Evolutionary conservation across 35 echinoderm and acorn worm genomes (phyloP).

Genomic region (Patiria miniata): DNA sequence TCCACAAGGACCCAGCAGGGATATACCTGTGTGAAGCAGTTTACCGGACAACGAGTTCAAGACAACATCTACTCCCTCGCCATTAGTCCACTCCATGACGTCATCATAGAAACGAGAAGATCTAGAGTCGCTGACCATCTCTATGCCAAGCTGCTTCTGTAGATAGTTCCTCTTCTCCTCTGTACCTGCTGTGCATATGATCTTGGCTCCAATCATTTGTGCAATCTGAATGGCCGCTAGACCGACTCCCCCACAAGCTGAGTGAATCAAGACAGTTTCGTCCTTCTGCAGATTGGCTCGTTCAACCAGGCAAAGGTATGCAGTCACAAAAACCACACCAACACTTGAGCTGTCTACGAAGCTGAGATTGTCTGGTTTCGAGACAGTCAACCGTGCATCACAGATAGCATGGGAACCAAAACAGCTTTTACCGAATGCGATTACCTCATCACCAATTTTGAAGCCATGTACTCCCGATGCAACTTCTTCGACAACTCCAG

Average conservation of each 20-base stretch:
- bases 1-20: conserved; percentile 51
- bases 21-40: conserved; percentile 43
- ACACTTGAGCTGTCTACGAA: conserved; percentile 38
- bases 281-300: conserved; percentile 66
- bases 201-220: conserved; percentile 45
- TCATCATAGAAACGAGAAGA: conserved; percentile 36
- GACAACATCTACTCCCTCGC: conserved; percentile 65
- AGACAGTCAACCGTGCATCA: conserved; percentile 40
- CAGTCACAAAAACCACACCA: conserved; percentile 51
- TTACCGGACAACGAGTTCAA: conserved; percentile 52
- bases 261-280: conserved; percentile 70
- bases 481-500: conserved; percentile 70
- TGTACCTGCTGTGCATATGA: conserved; percentile 57
- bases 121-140: conserved; percentile 2
- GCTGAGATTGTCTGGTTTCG: conserved; percentile 48
- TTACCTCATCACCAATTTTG: conserved; percentile 59
- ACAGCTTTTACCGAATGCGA: conserved; percentile 56
- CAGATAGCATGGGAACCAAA: conserved; percentile 67
- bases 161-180: conserved; percentile 13
- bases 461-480: conserved; percentile 41
- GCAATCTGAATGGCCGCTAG: conserved; percentile 72
- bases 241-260: conserved; percentile 29
- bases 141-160: conserved; percentile 42
- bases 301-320: conserved; percentile 74
- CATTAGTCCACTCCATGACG: conserved; percentile 55